A percentile compares a stretch with the other conserved stretches of the same genome.
Evolutionary conservation across 2,113 vertebrate species (phyloP).

Genomic region (Ramphastos sulfuratus): DNA sequence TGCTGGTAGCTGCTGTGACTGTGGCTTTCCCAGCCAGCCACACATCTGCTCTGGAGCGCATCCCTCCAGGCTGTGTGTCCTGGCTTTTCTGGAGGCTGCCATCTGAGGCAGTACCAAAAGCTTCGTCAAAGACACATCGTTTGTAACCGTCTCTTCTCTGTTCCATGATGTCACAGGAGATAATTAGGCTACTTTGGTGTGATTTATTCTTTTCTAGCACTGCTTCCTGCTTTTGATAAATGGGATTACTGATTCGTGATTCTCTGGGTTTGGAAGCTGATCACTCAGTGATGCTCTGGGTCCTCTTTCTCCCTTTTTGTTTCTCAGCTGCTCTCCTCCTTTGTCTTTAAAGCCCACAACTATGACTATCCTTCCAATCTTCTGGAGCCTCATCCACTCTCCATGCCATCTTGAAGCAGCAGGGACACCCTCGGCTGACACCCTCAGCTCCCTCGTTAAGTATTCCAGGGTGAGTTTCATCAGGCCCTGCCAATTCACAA

Average conservation of each 20-base stretch:
- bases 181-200: background rate
- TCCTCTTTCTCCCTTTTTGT: background rate
- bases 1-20: background rate
- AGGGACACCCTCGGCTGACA: background rate
- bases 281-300: background rate
- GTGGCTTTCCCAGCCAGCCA: background rate
- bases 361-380: background rate
- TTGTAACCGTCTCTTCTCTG: background rate
- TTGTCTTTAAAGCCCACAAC: background rate
- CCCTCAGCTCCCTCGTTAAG: slow-evolving; percentile 29
- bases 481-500: slow-evolving; percentile 52
- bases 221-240: background rate
- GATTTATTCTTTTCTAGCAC: background rate
- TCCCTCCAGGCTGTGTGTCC: background rate
- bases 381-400: background rate
- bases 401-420: background rate
- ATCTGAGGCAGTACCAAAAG: background rate
- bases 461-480: slow-evolving; percentile 56
- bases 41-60: background rate
- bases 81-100: background rate
- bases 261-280: background rate
- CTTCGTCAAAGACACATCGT: background rate
- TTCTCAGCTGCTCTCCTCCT: background rate
- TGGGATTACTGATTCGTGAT: background rate
- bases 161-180: background rate